A percentile compares a stretch with the other conserved stretches of the same genome.
phyloP scores from a whole-genome alignment of 2,797 vertebrate genomes.

The Anas bernieri region DNA sequence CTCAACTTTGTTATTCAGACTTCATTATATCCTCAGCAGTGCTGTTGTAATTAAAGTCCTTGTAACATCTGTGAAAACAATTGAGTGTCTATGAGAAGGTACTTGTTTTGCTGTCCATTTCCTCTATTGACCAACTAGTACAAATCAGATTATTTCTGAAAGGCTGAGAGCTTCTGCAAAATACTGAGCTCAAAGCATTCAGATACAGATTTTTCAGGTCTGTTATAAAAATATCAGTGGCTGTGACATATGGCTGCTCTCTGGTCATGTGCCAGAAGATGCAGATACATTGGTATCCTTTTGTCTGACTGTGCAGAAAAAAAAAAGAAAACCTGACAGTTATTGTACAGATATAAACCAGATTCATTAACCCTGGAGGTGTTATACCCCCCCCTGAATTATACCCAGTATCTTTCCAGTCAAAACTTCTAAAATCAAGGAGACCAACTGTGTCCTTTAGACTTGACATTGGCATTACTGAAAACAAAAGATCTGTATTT shows the following conservation, averaged over 20 bases:
- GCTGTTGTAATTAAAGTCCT: conserved; percentile 66
- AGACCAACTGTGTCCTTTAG: neutral
- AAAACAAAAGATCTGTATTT: conserved; percentile 16
- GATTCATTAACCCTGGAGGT: neutral
- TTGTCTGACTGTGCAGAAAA: neutral
- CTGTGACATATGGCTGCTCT: neutral
- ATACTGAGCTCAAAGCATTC: neutral
- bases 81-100: conserved; percentile 12
- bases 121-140: neutral
- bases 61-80: neutral
- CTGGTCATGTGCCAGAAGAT: neutral
- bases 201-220: neutral
- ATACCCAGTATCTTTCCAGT: neutral
- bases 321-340: neutral
- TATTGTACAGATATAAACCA: neutral
- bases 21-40: conserved; percentile 50
- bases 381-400: neutral
- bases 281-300: neutral
- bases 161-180: neutral
- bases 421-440: conserved; percentile 14
- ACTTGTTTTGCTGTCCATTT: conserved; percentile 52
- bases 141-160: conserved; percentile 48
- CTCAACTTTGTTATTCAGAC: conserved; percentile 65
- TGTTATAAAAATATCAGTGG: neutral
- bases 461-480: neutral